Evolutionary conservation across 1,140 invertebrate genomes (phyloP).

Genomic region (Lysiphlebus fabarum): DNA sequence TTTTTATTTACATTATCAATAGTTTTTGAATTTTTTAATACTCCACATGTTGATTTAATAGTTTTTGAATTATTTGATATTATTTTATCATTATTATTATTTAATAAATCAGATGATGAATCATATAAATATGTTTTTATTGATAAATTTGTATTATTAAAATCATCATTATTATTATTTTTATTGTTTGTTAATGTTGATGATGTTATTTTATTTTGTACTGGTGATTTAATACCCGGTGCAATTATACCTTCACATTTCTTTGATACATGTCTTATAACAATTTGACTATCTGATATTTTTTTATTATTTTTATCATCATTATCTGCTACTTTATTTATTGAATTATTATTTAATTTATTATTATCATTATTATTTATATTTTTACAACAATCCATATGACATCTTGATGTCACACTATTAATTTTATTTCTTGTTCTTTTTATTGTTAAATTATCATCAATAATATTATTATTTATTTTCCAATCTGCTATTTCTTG

Average conservation of each 20-base stretch:
- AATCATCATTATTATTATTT: slow-evolving; percentile 22
- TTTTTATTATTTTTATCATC: not conserved
- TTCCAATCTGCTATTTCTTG: slow-evolving; percentile 31
- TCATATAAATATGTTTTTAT: slow-evolving; percentile 49
- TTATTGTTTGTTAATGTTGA: slow-evolving; percentile 21
- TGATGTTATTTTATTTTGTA: slow-evolving; percentile 12
- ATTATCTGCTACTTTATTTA: not conserved
- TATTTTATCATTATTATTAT: slow-evolving; percentile 31
- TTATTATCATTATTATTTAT: not conserved
- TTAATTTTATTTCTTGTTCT: slow-evolving; percentile 12
- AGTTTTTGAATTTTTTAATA: no score
- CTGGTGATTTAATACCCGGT: slow-evolving; percentile 16
- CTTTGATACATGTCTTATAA: slow-evolving; percentile 41
- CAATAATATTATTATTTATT: not conserved
- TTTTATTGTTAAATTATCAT: slow-evolving; percentile 7
- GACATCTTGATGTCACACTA: slow-evolving; percentile 13
- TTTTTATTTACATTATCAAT: no score
- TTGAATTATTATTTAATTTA: slow-evolving; percentile 7
- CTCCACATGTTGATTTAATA: no score
- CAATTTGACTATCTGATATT: slow-evolving; percentile 35
- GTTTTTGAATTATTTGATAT: no score
- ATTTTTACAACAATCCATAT: slow-evolving; percentile 10
- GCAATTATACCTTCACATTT: slow-evolving; percentile 26
- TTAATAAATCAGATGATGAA: slow-evolving; percentile 34
- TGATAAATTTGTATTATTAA: slow-evolving; percentile 45